phyloP scores from a whole-genome alignment of 2,797 vertebrate genomes.

The Poeciliopsis gracilis region DNA sequence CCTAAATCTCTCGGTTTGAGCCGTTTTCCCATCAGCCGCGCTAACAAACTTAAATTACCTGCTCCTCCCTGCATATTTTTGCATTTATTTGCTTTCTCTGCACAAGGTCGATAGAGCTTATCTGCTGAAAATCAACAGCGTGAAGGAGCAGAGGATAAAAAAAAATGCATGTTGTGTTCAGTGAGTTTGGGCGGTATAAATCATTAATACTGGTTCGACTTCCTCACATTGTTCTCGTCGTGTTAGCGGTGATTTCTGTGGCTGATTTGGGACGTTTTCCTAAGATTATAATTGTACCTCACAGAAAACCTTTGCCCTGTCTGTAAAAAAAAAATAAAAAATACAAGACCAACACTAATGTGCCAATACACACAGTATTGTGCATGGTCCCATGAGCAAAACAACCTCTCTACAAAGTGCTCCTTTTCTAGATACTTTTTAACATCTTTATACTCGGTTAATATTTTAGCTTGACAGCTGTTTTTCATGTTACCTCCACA shows the following conservation, averaged over 20 bases:
- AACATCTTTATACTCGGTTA: neutral
- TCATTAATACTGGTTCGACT: neutral
- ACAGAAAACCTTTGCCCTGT: neutral
- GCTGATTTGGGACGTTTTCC: neutral
- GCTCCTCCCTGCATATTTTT: slow-evolving; percentile 26
- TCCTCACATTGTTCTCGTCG: neutral
- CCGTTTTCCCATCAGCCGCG: slow-evolving; percentile 24
- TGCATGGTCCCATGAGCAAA: neutral
- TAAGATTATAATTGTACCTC: neutral
- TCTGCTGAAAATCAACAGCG: slow-evolving; percentile 29
- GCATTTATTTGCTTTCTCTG: slow-evolving; percentile 30
- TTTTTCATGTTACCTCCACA: neutral
- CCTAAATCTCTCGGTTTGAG: slow-evolving; percentile 4
- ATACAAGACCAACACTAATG: too few species aligned
- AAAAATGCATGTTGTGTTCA: neutral
- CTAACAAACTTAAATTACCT: slow-evolving; percentile 23
- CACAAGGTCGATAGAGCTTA: slow-evolving; percentile 31
- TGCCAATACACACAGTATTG: neutral
- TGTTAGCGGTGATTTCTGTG: neutral
- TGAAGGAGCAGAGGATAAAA: neutral
- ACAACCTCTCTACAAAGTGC: neutral
- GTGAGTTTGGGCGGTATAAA: neutral
- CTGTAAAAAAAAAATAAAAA: neutral
- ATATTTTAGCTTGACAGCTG: neutral
- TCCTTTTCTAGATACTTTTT: neutral